Conservation (phyloP, 2,113 vertebrate genomes). For the Sialia sialis region DNA sequence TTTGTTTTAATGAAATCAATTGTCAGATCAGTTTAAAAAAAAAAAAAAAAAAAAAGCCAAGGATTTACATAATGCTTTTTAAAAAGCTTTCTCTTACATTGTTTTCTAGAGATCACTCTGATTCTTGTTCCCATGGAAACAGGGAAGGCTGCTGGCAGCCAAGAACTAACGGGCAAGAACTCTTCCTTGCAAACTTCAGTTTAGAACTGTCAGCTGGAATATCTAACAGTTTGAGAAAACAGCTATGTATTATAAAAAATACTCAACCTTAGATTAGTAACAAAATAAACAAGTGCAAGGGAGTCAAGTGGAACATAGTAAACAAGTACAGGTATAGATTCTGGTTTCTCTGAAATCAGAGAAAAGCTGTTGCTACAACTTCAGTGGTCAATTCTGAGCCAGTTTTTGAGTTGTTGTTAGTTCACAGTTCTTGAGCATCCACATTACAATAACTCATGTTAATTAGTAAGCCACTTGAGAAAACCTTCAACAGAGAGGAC, state of each 20-base stretch:
- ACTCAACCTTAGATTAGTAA: not conserved
- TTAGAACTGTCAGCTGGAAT: not conserved
- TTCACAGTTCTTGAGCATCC: not conserved
- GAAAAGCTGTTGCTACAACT: not conserved
- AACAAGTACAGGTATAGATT: not conserved
- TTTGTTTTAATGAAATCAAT: constrained; percentile 33
- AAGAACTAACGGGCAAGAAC: constrained; percentile 12
- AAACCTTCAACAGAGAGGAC: not conserved
- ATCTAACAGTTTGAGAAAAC: not conserved
- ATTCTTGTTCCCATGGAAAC: constrained; percentile 67
- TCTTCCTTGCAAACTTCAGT: constrained; percentile 5
- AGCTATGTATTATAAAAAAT: not conserved
- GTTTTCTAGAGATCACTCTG: constrained; percentile 10
- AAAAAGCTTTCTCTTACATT: constrained; percentile 48
- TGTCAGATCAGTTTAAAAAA: not conserved
- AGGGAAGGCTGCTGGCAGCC: constrained; percentile 22
- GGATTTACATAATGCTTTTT: constrained; percentile 52
- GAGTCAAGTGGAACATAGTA: not conserved
- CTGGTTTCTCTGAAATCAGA: not conserved
- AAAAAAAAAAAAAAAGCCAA: not conserved
- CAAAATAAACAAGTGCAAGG: not conserved
- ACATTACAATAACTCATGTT: not conserved
- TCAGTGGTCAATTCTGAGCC: not conserved
- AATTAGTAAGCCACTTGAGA: not conserved
- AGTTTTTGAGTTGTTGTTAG: not conserved